These are phyloP conservation scores for Xyrauchen texanus DNA, from an alignment of 2,113 vertebrate genomes.

Conservation along the genomic window DNA sequence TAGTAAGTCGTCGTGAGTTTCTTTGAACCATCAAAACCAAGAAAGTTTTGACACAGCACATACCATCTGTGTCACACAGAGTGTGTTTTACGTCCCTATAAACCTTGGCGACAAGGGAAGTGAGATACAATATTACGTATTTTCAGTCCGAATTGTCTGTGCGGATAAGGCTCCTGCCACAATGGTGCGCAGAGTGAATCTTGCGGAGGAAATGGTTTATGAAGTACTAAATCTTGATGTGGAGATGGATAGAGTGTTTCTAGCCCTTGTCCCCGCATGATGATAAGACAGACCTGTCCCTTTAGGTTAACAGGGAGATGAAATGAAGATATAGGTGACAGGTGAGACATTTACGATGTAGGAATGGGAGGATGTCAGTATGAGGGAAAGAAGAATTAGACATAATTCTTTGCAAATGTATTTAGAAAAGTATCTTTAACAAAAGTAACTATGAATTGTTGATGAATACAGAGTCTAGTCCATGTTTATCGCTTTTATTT, in stretches of 20 bases:
- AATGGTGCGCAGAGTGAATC: conserved; percentile 55
- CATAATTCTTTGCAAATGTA: conserved; percentile 1
- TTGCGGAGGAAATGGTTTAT: conserved; percentile 60
- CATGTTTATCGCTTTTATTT: too few relatives aligned
- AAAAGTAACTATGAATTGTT: conserved; percentile 20
- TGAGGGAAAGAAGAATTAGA: conserved; percentile 2
- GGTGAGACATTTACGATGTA: conserved; percentile 19
- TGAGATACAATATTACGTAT: conserved; percentile 46
- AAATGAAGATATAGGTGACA: conserved; percentile 48
- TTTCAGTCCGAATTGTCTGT: conserved; percentile 42
- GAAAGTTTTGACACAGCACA: conserved; percentile 37
- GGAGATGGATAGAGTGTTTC: conserved; percentile 38
- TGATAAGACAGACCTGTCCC: conserved; percentile 44
- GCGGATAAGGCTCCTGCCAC: conserved; percentile 36
- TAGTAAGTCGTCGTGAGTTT: conserved; percentile 14
- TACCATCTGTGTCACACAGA: conserved; percentile 55
- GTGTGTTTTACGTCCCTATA: conserved; percentile 59
- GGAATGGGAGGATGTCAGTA: neutral
- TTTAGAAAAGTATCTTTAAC: conserved; percentile 14
- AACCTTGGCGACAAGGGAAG: conserved; percentile 46
- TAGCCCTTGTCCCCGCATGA: conserved; percentile 36
- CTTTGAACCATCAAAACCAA: conserved; percentile 42
- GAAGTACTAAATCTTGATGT: conserved; percentile 56
- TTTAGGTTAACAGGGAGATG: conserved; percentile 39
- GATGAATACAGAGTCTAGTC: conserved; percentile 1